A percentile compares a stretch with the other conserved stretches of the same genome.
These are phyloP conservation scores for Amphipoea lucens DNA, from an alignment of 2,888 invertebrate genomes.

Conservation along the genomic window DNA sequence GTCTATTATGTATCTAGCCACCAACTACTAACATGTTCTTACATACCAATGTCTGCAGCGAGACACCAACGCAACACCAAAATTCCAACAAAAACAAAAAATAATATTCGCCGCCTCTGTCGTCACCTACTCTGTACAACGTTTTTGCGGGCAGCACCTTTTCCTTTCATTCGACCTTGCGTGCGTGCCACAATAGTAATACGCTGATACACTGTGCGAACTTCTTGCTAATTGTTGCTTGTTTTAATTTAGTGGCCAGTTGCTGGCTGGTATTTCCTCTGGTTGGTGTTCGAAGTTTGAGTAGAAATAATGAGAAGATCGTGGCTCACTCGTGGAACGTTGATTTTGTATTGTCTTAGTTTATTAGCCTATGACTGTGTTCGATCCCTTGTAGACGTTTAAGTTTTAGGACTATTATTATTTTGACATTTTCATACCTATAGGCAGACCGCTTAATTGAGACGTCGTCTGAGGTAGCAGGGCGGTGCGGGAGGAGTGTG, in stretches of 20 bases:
- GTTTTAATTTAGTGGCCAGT: constrained; percentile 48
- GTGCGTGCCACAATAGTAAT: constrained; percentile 65
- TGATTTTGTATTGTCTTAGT: not conserved
- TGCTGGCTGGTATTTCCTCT: constrained; percentile 37
- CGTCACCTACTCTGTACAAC: constrained; percentile 70
- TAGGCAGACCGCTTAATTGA: no score
- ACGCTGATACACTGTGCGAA: constrained; percentile 56
- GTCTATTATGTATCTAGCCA: no score
- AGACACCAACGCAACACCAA: not conserved
- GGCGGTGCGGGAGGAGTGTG: no score
- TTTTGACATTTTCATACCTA: not conserved
- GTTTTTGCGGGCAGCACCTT: constrained; percentile 79
- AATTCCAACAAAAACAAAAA: not conserved
- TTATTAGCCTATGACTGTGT: not conserved
- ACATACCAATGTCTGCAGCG: no score
- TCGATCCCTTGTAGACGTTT: not conserved
- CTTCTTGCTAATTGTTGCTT: constrained; percentile 60
- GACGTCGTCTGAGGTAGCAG: no score
- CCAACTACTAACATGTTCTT: no score
- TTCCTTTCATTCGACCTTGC: constrained; percentile 89
- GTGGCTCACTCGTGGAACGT: not conserved
- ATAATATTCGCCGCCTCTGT: constrained; percentile 63
- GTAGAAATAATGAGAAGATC: not conserved
- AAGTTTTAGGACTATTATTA: not conserved
- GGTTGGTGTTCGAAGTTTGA: not conserved